Conservation (phyloP, 2,113 vertebrate species). For the Nymphicus hollandicus region DNA sequence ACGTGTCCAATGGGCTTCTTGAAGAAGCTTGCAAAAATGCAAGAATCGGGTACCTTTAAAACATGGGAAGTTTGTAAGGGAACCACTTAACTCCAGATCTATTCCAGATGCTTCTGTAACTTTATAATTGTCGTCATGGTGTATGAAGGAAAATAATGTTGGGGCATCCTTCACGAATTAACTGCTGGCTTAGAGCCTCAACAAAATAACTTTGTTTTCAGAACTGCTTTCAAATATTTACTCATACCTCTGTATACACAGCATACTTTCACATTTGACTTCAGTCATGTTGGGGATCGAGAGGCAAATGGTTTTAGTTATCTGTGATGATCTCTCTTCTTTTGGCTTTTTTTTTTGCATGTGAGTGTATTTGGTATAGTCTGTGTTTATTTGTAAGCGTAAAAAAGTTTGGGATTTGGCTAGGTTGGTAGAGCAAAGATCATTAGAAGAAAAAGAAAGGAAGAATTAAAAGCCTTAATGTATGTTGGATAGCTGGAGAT, state of each 20-base stretch:
- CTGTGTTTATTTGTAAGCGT: not conserved
- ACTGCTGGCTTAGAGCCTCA: not conserved
- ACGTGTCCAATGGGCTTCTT: fast-evolving
- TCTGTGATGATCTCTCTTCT: fast-evolving
- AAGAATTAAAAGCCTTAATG: not conserved
- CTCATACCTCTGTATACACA: not conserved
- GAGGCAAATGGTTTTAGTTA: conserved; percentile 9
- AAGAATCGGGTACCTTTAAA: not conserved
- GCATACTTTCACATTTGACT: conserved; percentile 20
- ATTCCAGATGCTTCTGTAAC: conserved; percentile 28
- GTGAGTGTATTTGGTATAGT: not conserved
- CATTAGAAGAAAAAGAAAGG: not conserved
- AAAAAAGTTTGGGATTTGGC: not conserved
- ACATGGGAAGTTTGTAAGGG: not conserved
- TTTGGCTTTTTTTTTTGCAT: not conserved
- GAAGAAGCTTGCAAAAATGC: not conserved
- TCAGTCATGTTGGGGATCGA: not conserved
- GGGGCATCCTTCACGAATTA: conserved; percentile 12
- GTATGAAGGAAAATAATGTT: not conserved
- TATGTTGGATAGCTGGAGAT: not conserved
- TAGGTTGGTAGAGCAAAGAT: not conserved
- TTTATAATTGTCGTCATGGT: not conserved
- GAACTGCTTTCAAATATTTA: conserved; percentile 38
- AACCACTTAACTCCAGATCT: not conserved
- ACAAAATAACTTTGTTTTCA: not conserved